These are phyloP conservation scores for Gavialis gangeticus DNA, from an alignment of 2,113 vertebrate species.

Conservation along the genomic window DNA sequence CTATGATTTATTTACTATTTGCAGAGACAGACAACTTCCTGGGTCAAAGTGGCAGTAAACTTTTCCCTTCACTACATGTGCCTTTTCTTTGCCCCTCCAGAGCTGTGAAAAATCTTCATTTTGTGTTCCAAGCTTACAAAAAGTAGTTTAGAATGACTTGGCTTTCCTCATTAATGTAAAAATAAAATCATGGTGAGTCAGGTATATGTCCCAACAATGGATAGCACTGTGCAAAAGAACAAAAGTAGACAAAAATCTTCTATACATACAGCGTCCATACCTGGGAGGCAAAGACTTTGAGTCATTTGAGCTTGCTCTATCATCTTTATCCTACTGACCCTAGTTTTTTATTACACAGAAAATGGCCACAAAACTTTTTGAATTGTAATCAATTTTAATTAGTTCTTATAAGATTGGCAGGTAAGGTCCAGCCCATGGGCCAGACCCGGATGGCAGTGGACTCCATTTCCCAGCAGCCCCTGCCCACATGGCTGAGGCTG, in stretches of 20 bases:
- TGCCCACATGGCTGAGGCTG: no score
- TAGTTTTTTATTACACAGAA: neutral
- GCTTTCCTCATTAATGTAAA: neutral
- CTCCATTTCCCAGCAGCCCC: no score
- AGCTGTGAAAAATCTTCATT: neutral
- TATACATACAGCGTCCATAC: neutral
- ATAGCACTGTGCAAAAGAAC: neutral
- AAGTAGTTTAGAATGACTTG: neutral
- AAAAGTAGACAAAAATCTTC: neutral
- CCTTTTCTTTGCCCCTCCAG: neutral
- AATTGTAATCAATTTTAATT: constrained; percentile 1
- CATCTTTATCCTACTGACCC: neutral
- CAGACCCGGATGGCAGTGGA: no score
- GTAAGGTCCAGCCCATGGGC: no score
- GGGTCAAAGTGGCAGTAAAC: neutral
- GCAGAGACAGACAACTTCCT: neutral
- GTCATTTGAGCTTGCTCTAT: neutral
- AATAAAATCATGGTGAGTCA: neutral
- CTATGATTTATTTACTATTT: neutral
- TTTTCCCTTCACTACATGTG: neutral
- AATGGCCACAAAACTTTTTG: neutral
- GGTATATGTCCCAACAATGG: neutral
- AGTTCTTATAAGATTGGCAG: neutral
- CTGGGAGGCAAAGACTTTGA: neutral
- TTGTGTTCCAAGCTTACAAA: neutral